These are phyloP conservation scores for Pangasianodon gigas DNA, from an alignment of 2,113 vertebrate genomes.

Conservation along the genomic window DNA sequence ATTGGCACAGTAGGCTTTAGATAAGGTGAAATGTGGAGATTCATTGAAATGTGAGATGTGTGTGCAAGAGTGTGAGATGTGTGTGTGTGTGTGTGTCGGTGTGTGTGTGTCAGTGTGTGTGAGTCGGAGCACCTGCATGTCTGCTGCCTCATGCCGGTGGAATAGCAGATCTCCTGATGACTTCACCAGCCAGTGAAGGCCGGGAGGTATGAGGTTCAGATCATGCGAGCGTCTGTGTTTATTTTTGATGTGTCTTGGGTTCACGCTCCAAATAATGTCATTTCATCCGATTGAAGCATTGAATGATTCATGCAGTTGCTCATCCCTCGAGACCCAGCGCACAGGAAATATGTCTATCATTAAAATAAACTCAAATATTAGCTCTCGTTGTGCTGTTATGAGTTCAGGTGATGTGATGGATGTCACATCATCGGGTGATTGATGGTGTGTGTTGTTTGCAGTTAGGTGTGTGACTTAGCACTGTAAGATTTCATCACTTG, in stretches of 20 bases:
- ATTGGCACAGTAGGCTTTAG: background rate
- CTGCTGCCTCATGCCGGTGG: slow-evolving; percentile 52
- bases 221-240: background rate
- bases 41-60: background rate
- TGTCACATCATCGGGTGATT: background rate
- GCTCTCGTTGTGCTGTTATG: background rate
- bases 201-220: slow-evolving; percentile 54
- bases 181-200: slow-evolving; percentile 68
- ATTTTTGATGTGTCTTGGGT: slow-evolving; percentile 15
- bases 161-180: slow-evolving; percentile 65
- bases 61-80: background rate
- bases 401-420: too few species aligned
- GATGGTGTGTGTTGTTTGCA: background rate
- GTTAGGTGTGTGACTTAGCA: background rate
- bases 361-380: background rate
- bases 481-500: background rate
- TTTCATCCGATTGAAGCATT: background rate
- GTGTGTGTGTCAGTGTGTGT: slow-evolving; percentile 43
- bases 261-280: slow-evolving; percentile 19
- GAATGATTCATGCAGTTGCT: too few species aligned
- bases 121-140: slow-evolving; percentile 62
- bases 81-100: slow-evolving; percentile 49
- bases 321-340: background rate
- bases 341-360: background rate
- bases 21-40: background rate